A percentile compares a stretch with the other conserved stretches of the same genome.
Evolutionary conservation across 2,888 invertebrate species (phyloP).

Genomic region (Acleris holmiana): DNA sequence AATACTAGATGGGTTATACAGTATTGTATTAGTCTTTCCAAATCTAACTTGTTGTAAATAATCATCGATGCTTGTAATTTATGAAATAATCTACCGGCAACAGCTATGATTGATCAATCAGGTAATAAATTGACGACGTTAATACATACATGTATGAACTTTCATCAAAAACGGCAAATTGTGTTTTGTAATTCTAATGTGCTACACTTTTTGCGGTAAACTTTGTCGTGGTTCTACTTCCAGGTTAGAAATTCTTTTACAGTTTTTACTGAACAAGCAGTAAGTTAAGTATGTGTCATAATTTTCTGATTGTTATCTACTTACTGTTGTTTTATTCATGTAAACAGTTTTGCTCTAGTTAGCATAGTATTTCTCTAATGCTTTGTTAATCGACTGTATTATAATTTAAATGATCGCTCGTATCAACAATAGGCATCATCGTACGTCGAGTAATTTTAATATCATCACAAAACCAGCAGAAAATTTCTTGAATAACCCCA

Average conservation of each 20-base stretch:
- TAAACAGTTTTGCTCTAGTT: too few relatives aligned
- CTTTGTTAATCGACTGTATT: too few relatives aligned
- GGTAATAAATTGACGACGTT: slow-evolving; percentile 31
- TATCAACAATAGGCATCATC: not conserved
- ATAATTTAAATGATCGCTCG: not conserved
- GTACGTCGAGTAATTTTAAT: slow-evolving; percentile 36
- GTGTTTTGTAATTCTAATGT: slow-evolving; percentile 27
- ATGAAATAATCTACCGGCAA: slow-evolving; percentile 18
- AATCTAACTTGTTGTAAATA: not conserved
- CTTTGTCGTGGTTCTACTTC: slow-evolving; percentile 12
- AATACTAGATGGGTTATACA: not conserved
- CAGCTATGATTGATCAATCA: slow-evolving; percentile 23
- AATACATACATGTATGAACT: slow-evolving; percentile 36
- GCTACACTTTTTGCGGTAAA: slow-evolving; percentile 13
- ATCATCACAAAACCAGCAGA: slow-evolving; percentile 41
- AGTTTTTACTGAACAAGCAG: too few relatives aligned
- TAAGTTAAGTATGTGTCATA: too few relatives aligned
- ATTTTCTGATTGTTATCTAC: slow-evolving; percentile 24
- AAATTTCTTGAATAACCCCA: slow-evolving; percentile 40
- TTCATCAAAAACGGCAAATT: slow-evolving; percentile 27
- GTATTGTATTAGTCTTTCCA: not conserved
- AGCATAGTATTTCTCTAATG: too few relatives aligned
- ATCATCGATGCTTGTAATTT: slow-evolving; percentile 12
- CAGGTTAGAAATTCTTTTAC: not conserved
- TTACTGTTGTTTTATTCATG: slow-evolving; percentile 18